phyloP scores from a whole-genome alignment of 2,113 vertebrate genomes.

The Anseranas semipalmata region DNA sequence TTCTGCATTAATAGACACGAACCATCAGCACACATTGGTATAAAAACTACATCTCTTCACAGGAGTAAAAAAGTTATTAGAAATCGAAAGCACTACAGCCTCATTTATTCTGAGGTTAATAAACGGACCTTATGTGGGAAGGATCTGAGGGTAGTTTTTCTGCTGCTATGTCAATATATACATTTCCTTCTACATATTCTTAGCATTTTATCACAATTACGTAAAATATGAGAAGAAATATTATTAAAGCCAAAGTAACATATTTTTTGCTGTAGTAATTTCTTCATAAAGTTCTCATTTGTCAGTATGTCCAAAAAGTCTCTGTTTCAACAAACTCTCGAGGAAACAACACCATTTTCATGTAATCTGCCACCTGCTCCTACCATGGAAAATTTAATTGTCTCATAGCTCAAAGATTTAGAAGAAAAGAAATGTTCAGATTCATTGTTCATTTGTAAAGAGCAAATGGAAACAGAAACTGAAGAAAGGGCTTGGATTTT shows the following conservation, averaged over 20 bases:
- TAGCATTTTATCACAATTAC: not conserved
- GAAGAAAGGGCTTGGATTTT: not conserved
- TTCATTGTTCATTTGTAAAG: constrained; percentile 7
- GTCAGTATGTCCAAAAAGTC: not conserved
- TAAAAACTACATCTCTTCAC: not conserved
- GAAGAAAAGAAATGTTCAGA: constrained; percentile 22
- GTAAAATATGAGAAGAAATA: not conserved
- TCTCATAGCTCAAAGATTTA: not conserved
- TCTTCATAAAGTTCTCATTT: not conserved
- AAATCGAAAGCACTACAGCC: not conserved
- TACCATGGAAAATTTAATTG: constrained; percentile 11
- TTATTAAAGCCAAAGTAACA: not conserved
- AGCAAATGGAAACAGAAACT: constrained; percentile 14
- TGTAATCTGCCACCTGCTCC: not conserved
- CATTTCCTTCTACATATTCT: not conserved
- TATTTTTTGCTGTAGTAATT: not conserved
- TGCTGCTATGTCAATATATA: not conserved
- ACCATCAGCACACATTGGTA: not conserved
- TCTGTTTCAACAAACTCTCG: not conserved
- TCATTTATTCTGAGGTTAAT: not conserved
- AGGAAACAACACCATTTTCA: not conserved
- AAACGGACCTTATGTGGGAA: not conserved
- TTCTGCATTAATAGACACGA: not conserved
- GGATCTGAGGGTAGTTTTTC: not conserved
- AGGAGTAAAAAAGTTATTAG: not conserved